Evolutionary conservation across 2,888 invertebrate species (phyloP), one percentile per base, ranked within the genome.

Genomic region (Protula sp.): DNA sequence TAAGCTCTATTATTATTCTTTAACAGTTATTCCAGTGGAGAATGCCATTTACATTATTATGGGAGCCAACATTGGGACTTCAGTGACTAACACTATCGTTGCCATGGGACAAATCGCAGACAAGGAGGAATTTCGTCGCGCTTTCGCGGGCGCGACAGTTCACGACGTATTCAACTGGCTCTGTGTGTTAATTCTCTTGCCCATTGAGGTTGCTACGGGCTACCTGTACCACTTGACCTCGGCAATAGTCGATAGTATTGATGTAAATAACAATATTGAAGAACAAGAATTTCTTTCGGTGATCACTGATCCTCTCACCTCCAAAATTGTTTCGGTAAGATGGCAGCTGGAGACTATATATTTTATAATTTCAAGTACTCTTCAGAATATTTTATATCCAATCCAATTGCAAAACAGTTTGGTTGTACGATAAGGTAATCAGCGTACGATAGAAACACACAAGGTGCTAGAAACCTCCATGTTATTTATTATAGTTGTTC

Each of bases 91-190:
- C 70, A 84, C 83, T 2, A 75, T 85, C 51, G 84, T 85, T 5
- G 77, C 82, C 9, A 68, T 84, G 60, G 78, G 77, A 0, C 82
- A 83, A 67, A 68, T 68, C 3, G 62, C 59, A 5, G 64, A 74
- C 65, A 63, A 81, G 27, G 72, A 79, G 26, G 79, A 82, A 65
- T 85, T 85, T 72, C 69, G 82, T 59, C 67, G 83, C 26, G 84
- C 84, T 2, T 85, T 85, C 66, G 83, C 83, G 2, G 84, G 83
- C 5, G 85, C 84, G 24, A 84, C 83, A 19, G 60, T 47, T 27
- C 84, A 85, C 66, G 85, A 85, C 70, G 83, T 84, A 77, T 85
- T 84, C 75, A 85, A 85, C 71, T 83, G 84, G 81, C 73, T 85
- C 55, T 75, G 82, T 2, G 83, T 85, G 30, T 66, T 84, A 31